Percentiles rank a stretch among this genome's conserved stretches.
phyloP scores from a whole-genome alignment of 2,797 vertebrate genomes.

The Brachyrhaphis roseni region DNA sequence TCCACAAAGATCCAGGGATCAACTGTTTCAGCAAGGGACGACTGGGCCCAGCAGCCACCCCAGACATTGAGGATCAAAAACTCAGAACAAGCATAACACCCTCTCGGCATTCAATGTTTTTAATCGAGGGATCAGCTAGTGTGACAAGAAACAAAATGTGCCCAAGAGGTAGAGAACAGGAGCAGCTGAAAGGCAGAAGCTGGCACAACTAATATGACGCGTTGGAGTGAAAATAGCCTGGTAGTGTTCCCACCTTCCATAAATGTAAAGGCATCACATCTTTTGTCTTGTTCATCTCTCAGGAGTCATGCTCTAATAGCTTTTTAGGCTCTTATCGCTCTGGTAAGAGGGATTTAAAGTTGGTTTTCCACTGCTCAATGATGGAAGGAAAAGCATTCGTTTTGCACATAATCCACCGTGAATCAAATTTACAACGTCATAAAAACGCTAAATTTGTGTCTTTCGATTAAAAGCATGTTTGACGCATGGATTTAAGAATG shows the following conservation, averaged over 20 bases:
- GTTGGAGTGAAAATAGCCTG: constrained; percentile 71
- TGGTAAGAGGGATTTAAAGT: constrained; percentile 65
- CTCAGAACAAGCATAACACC: constrained; percentile 69
- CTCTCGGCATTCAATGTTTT: constrained; percentile 72
- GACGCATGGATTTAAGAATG: constrained; percentile 51
- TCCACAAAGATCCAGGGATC: constrained; percentile 63
- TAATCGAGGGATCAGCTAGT: constrained; percentile 73
- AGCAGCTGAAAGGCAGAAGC: constrained; percentile 64
- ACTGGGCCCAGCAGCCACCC: constrained; percentile 42
- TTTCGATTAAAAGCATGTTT: constrained; percentile 57
- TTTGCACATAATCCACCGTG: constrained; percentile 49
- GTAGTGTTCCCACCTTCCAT: constrained; percentile 64
- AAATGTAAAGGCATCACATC: constrained; percentile 55
- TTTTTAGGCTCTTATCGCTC: constrained; percentile 60
- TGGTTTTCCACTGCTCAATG: constrained; percentile 46
- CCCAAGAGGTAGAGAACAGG: constrained; percentile 61
- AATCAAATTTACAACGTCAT: constrained; percentile 51
- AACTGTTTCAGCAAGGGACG: constrained; percentile 51
- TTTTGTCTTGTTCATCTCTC: constrained; percentile 70
- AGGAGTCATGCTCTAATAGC: constrained; percentile 71
- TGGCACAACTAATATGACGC: constrained; percentile 73
- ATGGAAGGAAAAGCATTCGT: constrained; percentile 49
- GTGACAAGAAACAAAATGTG: constrained; percentile 73
- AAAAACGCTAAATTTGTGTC: constrained; percentile 49
- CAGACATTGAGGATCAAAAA: constrained; percentile 60